Evolutionary conservation across 30 jellyfish, hydroid and myxozoan genomes (phyloP), one percentile per base, ranked within the genome.

Genomic region (Aurelia aurita complex sp. Pacific): DNA sequence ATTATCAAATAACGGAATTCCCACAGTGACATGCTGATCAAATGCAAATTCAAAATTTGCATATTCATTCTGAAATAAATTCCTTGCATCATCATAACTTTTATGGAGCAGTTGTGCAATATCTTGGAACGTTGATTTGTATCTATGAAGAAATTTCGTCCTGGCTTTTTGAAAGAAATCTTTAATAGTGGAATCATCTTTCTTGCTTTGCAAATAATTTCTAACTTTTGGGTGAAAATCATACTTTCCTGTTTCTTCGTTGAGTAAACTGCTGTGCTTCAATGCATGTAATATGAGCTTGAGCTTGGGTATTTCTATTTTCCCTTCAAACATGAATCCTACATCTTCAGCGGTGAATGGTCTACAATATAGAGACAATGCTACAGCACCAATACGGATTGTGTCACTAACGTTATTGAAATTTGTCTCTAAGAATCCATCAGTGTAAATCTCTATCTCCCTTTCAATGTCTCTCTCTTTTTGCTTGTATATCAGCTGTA

Each of bases 211-310:
- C 36, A 80, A 66, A 80, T 32, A 80, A 13, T 18, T 14, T 6
- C 89, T 33, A 42, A 80, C 81, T 72, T 35, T 80, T 42, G 89
- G 89, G 64, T 80, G 89, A 51, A 80, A 36, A 52, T 80, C 89
- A 66, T 15, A 80, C 19, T 40, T 71, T 14, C 38, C 65, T 8
- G 6, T 40, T 33, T 33, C 16, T 71, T 71, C 65, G 38, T 3
- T 13, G 55, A 71, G n/a, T 4, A 80, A 34, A 10, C 46, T 64
- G 35, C 12, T 11, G 60, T 66, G 81, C 36, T 38, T 65, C 54
- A 80, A 19, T 36, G 89, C 81, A 50, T 80, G 77, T 42, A 80
- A 11, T 29, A 67, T 36, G n/a, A 80, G 14, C 15, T 80, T 42
- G 42, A 80, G 59, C 15, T 72, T 80, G 23, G 16, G 4, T 4